Percentiles rank a stretch among this genome's conserved stretches.
These are phyloP conservation scores for Nymphalis io DNA, from an alignment of 1,140 invertebrate species.

Conservation along the genomic window DNA sequence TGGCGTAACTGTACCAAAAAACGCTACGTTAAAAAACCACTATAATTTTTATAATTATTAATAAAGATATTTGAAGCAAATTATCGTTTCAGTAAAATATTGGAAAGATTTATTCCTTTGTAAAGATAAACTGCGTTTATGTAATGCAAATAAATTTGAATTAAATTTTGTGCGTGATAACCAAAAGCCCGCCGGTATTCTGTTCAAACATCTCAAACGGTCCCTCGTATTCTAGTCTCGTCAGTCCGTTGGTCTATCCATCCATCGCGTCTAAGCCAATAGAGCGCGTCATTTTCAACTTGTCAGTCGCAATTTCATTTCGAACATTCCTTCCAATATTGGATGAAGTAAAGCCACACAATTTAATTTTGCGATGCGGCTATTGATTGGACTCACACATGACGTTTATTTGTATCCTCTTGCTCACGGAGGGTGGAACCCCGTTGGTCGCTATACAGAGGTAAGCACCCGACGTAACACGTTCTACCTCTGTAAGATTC, in stretches of 20 bases:
- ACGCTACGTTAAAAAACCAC: not conserved
- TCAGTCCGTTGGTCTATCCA: conserved; percentile 23
- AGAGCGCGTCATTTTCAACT: conserved; percentile 34
- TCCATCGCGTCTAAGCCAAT: conserved; percentile 23
- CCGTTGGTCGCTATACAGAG: conserved; percentile 86
- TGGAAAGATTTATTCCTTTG: too few relatives aligned
- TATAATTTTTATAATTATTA: too few relatives aligned
- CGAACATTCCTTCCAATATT: conserved; percentile 16
- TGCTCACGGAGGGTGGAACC: conserved; percentile 85
- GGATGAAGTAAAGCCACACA: conserved; percentile 22
- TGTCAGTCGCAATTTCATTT: conserved; percentile 37
- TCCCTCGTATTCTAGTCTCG: not conserved
- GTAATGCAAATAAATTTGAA: not conserved
- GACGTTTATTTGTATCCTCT: conserved; percentile 84
- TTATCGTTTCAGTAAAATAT: too few relatives aligned
- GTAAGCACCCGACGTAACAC: conserved; percentile 91
- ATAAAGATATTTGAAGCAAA: too few relatives aligned
- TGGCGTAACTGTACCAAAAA: conserved; percentile 50
- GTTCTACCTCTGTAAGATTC: conserved; percentile 86
- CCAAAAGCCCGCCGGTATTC: not conserved
- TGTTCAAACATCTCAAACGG: not conserved
- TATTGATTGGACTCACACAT: conserved; percentile 81
- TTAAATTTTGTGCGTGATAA: not conserved
- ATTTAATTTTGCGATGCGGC: conserved; percentile 27
- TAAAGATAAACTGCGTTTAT: too few relatives aligned